Base-by-base conservation (phyloP, 2,888 invertebrate species). In the Macrosiphum euphorbiae region DNA sequence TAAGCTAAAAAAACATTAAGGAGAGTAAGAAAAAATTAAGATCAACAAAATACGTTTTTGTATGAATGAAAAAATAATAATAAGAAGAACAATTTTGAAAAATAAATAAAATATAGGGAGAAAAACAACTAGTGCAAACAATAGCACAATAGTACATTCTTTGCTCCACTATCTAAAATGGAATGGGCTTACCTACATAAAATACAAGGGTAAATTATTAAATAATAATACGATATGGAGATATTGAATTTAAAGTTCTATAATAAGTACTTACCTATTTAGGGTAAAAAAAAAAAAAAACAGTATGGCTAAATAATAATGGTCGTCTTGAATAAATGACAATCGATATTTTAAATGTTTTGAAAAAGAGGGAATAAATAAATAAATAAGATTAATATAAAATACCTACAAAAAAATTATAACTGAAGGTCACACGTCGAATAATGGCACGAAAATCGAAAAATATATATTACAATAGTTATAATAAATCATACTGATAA, bases 111-210 rank as follows among this genome's bases (percentile, higher is more conserved):
- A 67, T 67, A 67, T 67, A n/a, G 16, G 16, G 16, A 67, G 5
- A 67, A n/a, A 67, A 67, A 67, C n/a, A 67, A 67, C 67, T 67
- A 67, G n/a, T 67, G 16, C 67, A n/a, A 67, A 67, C 67, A 67
- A 67, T n/a, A 44, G 44, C 44, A 44, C 7, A 44, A 44, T 7
- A 67, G n/a, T 67, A 67, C n/a, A 67, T 67, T 67, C 67, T n/a
- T 67, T 7, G 67, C n/a, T 16, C n/a, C 16, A 67, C n/a, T 67
- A n/a, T n/a, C 67, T 67, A 67, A n/a, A n/a, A n/a, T n/a, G 5
- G 1, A 67, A 67, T n/a, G 67, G n/a, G 16, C 4, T n/a, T 67
- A 55, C 20, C 52, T 58, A 67, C 13, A n/a, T n/a, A n/a, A 16
- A n/a, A 67, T 13, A 67, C n/a, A 67, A n/a, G 16, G 16, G n/a